These are phyloP conservation scores for Scalopus aquaticus DNA, from an alignment of 2,113 vertebrate species.

Conservation along the genomic window DNA sequence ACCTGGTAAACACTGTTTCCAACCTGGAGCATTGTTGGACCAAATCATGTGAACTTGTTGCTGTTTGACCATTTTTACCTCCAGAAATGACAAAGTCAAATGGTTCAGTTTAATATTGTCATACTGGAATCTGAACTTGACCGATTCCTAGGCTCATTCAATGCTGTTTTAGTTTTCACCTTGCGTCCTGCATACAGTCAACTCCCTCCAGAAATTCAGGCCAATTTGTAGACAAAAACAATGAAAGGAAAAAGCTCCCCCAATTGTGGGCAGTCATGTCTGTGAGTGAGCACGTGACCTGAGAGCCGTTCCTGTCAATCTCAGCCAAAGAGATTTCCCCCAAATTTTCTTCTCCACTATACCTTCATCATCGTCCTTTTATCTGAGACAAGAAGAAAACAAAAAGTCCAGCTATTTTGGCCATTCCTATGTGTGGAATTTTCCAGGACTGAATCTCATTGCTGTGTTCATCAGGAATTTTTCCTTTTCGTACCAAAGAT, in stretches of 20 bases:
- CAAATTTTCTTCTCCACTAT: background rate
- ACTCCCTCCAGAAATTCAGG: background rate
- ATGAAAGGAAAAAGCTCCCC: background rate
- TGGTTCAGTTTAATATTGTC: background rate
- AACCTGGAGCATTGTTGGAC: background rate
- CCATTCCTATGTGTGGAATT: conserved; percentile 13
- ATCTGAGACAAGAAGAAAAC: background rate
- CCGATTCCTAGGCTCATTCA: background rate
- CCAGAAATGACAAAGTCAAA: background rate
- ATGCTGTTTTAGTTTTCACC: background rate
- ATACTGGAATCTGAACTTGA: background rate
- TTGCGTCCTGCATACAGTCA: background rate
- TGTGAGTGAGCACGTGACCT: background rate
- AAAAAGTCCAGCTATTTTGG: background rate
- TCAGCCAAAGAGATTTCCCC: background rate
- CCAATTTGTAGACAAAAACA: background rate
- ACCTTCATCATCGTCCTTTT: background rate
- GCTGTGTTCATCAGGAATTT: background rate
- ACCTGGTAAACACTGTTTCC: background rate
- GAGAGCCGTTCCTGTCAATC: background rate
- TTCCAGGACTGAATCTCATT: background rate
- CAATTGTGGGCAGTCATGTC: background rate
- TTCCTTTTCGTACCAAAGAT: background rate
- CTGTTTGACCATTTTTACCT: background rate
- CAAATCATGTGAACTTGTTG: background rate